A percentile compares a stretch with the other conserved stretches of the same genome.
Conservation (phyloP, 2,888 invertebrate genomes). For the Girardia tigrina region DNA sequence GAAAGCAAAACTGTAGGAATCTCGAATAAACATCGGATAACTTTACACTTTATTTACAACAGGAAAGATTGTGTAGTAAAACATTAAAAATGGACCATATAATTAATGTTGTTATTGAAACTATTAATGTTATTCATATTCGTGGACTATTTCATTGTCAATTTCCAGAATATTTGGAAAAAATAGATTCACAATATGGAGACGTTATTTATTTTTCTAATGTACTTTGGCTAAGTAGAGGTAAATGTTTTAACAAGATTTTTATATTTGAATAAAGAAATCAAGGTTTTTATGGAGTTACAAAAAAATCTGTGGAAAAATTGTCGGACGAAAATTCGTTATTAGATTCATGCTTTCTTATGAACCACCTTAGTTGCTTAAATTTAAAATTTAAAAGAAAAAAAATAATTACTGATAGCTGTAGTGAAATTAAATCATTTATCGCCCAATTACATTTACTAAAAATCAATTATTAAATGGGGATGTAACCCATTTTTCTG, state of each 20-base stretch:
- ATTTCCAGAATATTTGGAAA: background rate
- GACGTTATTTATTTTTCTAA: conserved; percentile 13
- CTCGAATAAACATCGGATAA: background rate
- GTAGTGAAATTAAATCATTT: background rate
- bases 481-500: too few relatives aligned
- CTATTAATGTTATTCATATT: background rate
- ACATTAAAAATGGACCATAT: background rate
- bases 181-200: background rate
- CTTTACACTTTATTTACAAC: background rate
- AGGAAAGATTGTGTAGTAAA: background rate
- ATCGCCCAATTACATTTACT: too few relatives aligned
- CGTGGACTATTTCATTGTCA: conserved; percentile 12
- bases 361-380: background rate
- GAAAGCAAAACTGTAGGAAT: background rate
- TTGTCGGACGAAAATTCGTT: background rate
- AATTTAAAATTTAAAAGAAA: background rate
- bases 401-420: background rate
- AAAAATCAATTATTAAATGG: too few relatives aligned
- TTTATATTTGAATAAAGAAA: background rate
- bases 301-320: background rate
- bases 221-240: background rate
- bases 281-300: background rate
- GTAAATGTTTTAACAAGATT: background rate
- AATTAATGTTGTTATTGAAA: background rate
- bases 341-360: background rate